Evolutionary conservation across 2,797 vertebrate species (phyloP), one percentile per base, ranked within the genome.

Genomic region (Tiaroga cobitis): DNA sequence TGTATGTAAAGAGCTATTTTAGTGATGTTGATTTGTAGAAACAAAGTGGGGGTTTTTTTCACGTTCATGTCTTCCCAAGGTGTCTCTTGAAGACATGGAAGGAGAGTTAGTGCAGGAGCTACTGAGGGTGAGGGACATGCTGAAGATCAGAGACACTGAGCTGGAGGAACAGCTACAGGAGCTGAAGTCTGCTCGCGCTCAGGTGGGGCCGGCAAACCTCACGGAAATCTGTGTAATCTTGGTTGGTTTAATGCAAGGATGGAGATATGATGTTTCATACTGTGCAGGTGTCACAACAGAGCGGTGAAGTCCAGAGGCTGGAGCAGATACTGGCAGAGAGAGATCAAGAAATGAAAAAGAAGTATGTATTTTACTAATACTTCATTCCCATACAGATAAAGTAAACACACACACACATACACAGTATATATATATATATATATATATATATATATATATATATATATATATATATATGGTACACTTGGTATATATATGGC

Each of bases 261-360:
- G 13, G 29, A 65, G 34, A 70, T 80, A 8, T 78, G 56, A 81
- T 43, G 18, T 79, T 21, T 87, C 5, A 13, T n/a, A 43, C 76
- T 68, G 26, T 84, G 4, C 46, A 93, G 92, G 85, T 86, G 41
- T 90, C 87, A 15, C 88, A 91, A 81, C 91, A 94, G 75, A 92
- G 77, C 34, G 83, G 29, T 1, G 91, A 94, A 69, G 87, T 91
- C 54, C 80, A 92, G 84, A 90, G 86, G 32, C 85, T 94, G 88
- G 92, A 92, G 84, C 86, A 92, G 74, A 88, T 91, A 63, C 88
- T 94, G 69, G 29, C 78, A 63, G 84, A 91, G 15, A 91, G 81
- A 85, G 93, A 94, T 46, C 87, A 91, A 61, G 90, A 95, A 75
- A 80, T 95, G 56, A 89, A 78, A 32, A 88, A 93, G 85, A 95